phyloP scores from a whole-genome alignment of 2,888 invertebrate species.

The Caradrina clavipalpis region DNA sequence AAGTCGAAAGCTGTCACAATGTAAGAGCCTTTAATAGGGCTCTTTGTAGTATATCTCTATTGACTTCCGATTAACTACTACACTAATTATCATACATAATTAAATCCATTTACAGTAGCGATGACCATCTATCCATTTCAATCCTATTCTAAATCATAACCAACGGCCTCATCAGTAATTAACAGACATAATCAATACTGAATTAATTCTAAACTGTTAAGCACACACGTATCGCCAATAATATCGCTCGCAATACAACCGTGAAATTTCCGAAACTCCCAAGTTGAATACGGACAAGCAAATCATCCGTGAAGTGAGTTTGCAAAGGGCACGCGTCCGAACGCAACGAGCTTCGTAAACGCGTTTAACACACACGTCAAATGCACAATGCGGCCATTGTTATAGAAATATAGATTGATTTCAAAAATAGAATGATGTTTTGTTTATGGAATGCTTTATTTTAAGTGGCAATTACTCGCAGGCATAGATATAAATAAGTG shows the following conservation, averaged over 20 bases:
- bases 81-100: background rate
- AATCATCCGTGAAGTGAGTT: conserved; percentile 75
- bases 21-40: background rate
- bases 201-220: conserved; percentile 40
- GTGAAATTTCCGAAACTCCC: conserved; percentile 60
- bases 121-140: conserved; percentile 7
- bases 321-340: conserved; percentile 67
- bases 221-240: conserved; percentile 42
- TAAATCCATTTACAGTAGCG: too few species aligned
- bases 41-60: background rate
- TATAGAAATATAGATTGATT: conserved; percentile 54
- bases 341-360: conserved; percentile 64
- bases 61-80: conserved; percentile 9
- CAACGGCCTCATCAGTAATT: conserved; percentile 31
- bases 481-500: conserved; percentile 52
- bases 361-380: conserved; percentile 65
- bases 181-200: conserved; percentile 23
- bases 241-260: conserved; percentile 54
- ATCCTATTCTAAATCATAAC: conserved; percentile 17
- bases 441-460: conserved; percentile 45
- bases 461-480: conserved; percentile 59
- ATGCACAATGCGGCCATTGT: conserved; percentile 63
- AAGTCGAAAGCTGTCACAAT: background rate
- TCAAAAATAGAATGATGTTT: conserved; percentile 50
- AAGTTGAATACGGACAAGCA: conserved; percentile 66